Percentiles rank a stretch among this genome's conserved stretches.
Conservation (phyloP, 2,888 invertebrate species). For the Drosophila ezoana region DNA sequence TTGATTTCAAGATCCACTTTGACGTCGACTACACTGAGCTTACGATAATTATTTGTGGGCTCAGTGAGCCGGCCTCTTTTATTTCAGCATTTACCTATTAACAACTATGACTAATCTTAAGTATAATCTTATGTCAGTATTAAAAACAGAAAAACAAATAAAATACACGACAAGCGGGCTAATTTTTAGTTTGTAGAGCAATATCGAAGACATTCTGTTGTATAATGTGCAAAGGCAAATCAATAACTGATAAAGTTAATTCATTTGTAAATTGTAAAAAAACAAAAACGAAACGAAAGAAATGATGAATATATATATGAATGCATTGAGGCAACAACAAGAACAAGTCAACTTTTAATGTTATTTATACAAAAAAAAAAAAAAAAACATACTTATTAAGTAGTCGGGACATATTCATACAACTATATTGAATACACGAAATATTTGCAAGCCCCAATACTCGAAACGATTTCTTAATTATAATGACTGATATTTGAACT, state of each 20-base stretch:
- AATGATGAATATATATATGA: constrained; percentile 13
- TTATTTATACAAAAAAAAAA: constrained; percentile 43
- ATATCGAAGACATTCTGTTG: constrained; percentile 31
- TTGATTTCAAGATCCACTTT: constrained; percentile 47
- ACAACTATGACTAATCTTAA: constrained; percentile 52
- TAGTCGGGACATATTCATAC: constrained; percentile 13
- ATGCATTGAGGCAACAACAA: constrained; percentile 14
- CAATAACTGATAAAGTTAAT: constrained; percentile 45
- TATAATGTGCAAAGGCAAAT: constrained; percentile 40
- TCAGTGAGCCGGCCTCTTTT: constrained; percentile 34
- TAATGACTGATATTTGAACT: constrained; percentile 65
- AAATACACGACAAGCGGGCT: constrained; percentile 1
- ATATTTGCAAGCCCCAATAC: constrained; percentile 10
- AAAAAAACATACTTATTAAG: constrained; percentile 28
- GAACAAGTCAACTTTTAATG: constrained; percentile 60
- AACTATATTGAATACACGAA: constrained; percentile 24
- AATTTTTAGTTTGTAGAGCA: constrained; percentile 23
- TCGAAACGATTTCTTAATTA: constrained; percentile 41
- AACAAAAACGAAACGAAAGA: constrained; percentile 10
- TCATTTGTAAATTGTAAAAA: constrained; percentile 77
- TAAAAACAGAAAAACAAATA: constrained; percentile 31
- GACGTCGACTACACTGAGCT: constrained; percentile 12
- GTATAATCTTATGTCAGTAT: constrained; percentile 69
- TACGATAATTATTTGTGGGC: constrained; percentile 1
- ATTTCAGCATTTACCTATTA: constrained; percentile 64